These are phyloP conservation scores for Sclerurus mexicanus DNA, from an alignment of 2,113 vertebrate species.

Conservation along the genomic window DNA sequence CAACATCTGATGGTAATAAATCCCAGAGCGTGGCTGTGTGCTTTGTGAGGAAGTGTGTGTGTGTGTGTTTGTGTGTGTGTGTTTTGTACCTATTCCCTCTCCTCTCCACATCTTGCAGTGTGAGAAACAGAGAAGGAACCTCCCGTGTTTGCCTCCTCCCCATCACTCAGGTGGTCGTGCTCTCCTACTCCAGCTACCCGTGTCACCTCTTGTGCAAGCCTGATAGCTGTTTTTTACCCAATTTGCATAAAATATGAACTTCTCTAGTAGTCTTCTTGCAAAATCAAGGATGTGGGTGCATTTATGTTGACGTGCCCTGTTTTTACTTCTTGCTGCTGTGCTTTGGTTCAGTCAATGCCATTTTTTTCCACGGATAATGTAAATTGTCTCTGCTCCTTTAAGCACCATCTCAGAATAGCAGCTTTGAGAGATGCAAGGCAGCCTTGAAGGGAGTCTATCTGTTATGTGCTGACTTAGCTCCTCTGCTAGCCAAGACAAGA, in stretches of 20 bases:
- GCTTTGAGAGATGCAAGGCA: background rate
- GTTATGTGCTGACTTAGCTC: conserved; percentile 36
- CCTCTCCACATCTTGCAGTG: background rate
- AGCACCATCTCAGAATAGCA: background rate
- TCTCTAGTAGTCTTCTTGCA: background rate
- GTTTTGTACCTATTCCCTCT: background rate
- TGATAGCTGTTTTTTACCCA: background rate
- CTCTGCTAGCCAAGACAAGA: conserved; percentile 11
- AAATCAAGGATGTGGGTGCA: background rate
- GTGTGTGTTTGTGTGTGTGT: background rate
- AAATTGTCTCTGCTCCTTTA: background rate
- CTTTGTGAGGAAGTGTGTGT: background rate
- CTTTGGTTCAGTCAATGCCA: background rate
- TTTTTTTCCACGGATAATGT: background rate
- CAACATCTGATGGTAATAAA: background rate
- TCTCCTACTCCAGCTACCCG: accelerated
- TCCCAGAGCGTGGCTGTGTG: background rate
- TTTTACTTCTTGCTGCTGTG: background rate
- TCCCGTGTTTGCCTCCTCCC: background rate
- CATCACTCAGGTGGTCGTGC: background rate
- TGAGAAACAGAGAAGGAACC: background rate
- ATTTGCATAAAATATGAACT: background rate
- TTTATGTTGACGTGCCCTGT: background rate
- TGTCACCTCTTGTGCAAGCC: background rate
- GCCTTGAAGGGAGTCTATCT: background rate